These are phyloP conservation scores for Telmatochromis sp. DNA, from an alignment of 2,113 vertebrate species.

Conservation along the genomic window DNA sequence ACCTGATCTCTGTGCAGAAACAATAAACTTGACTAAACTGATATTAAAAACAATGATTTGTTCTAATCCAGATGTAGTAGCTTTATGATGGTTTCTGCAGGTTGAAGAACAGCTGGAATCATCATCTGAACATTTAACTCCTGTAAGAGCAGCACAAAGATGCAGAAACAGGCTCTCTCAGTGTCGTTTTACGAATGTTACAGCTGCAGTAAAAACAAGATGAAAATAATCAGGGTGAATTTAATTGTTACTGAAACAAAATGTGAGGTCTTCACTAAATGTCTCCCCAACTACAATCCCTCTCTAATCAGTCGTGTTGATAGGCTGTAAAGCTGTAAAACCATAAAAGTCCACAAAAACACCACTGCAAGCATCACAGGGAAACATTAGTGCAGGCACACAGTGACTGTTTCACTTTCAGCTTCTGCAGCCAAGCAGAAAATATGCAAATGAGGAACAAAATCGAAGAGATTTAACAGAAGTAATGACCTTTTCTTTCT, in stretches of 20 bases:
- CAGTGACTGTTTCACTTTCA: accelerated
- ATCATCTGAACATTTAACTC: neutral
- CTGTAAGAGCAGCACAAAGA: accelerated
- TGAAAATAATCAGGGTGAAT: neutral
- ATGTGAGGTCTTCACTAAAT: neutral
- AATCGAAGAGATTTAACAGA: accelerated
- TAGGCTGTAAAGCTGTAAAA: neutral
- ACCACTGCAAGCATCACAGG: neutral
- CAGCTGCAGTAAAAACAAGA: accelerated
- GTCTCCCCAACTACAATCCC: accelerated
- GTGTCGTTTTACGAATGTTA: accelerated
- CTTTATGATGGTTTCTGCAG: accelerated
- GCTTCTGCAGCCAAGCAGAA: neutral
- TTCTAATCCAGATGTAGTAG: neutral
- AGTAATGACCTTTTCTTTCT: neutral
- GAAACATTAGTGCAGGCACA: neutral
- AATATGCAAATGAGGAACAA: neutral
- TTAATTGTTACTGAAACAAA: accelerated
- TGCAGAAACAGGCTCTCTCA: accelerated
- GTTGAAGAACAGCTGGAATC: neutral
- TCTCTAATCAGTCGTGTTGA: accelerated
- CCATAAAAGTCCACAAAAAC: neutral
- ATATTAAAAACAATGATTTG: neutral
- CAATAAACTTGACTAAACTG: accelerated
- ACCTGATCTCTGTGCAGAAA: accelerated